Conservation (phyloP, 1,140 invertebrate species). For the Paraescarpia echinospica region DNA sequence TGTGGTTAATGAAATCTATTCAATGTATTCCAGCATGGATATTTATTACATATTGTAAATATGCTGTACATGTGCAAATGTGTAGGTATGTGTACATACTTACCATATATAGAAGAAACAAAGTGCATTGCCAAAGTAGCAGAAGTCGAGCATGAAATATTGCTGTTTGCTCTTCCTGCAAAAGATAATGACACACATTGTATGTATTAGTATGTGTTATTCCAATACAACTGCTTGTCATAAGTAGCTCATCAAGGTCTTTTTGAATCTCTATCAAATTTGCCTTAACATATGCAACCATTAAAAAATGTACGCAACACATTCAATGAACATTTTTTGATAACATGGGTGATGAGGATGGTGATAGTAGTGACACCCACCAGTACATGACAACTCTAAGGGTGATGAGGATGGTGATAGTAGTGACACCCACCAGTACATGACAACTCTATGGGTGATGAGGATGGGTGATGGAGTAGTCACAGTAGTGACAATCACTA, state of each 20-base stretch:
- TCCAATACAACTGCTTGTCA: not conserved
- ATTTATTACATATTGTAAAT: not conserved
- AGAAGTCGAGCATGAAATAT: slow-evolving; percentile 51
- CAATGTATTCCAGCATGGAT: not conserved
- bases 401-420: too few relatives aligned
- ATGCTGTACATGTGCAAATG: too few relatives aligned
- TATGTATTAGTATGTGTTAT: not conserved
- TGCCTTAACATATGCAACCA: too few relatives aligned
- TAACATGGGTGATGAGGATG: too few relatives aligned
- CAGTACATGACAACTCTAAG: too few relatives aligned
- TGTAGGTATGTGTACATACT: slow-evolving; percentile 27
- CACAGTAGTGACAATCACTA: not conserved
- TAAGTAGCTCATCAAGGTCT: too few relatives aligned
- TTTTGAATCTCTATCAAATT: too few relatives aligned
- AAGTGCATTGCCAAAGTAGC: slow-evolving; percentile 45
- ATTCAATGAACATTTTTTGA: too few relatives aligned
- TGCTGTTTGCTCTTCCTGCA: slow-evolving; percentile 48
- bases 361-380: too few relatives aligned
- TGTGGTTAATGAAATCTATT: not conserved
- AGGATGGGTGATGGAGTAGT: not conserved
- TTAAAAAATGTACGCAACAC: too few relatives aligned
- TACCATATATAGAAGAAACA: slow-evolving; percentile 47
- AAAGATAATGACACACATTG: slow-evolving; percentile 22
- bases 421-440: too few relatives aligned
- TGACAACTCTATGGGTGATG: too few relatives aligned